Evolutionary conservation across 2,113 vertebrate species (phyloP), one percentile per base, ranked within the genome.

Genomic region (Harpagus bidentatus): DNA sequence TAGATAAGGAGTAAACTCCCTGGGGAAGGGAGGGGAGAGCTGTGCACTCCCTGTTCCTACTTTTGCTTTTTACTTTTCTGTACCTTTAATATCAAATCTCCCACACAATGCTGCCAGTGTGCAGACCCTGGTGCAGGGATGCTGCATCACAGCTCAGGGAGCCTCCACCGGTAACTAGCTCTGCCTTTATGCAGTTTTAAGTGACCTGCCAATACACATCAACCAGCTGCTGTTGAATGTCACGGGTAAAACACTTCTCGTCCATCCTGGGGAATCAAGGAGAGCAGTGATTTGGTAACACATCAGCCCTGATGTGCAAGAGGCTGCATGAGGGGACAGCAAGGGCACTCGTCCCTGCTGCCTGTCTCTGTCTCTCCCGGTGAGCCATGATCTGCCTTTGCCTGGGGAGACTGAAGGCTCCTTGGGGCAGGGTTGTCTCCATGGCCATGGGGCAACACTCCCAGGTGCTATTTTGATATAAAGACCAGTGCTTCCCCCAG

Each of bases 51-150:
- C 50, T 16, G 20, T 10, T 73, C 80, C 47, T 56, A 4, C 34
- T 82, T 84, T 10, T 53, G 72, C 90, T 72, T 43, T 67, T 80
- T 26, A 4, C 32, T 88, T 65, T n/a, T 76, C 81, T 65, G 10
- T 47, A 40, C 70, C n/a, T 95, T 56, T 16, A 9, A 18, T 7
- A 45, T 9, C 56, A 21, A 42, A 17, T 8, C 55, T 62, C 3
- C 9, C 8, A 13, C 7, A 0, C 2, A 3, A 6, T 4, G 40
- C 69, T 83, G 53, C 43, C 80, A 29, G 53, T 0, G 0, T 16
- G 52, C 66, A 55, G 61, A 16, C 10, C 38, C 19, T 4, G 0
- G 10, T 3, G 45, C 56, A 45, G 16, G 26, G 73, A 62, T 56
- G 56, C 48, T 31, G 29, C 55, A 13, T 8, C 16, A 6, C n/a